Evolutionary conservation across 92 coral and sea anemone species (phyloP), one percentile per base, ranked within the genome.

Genomic region (Parazoanthus darwini): DNA sequence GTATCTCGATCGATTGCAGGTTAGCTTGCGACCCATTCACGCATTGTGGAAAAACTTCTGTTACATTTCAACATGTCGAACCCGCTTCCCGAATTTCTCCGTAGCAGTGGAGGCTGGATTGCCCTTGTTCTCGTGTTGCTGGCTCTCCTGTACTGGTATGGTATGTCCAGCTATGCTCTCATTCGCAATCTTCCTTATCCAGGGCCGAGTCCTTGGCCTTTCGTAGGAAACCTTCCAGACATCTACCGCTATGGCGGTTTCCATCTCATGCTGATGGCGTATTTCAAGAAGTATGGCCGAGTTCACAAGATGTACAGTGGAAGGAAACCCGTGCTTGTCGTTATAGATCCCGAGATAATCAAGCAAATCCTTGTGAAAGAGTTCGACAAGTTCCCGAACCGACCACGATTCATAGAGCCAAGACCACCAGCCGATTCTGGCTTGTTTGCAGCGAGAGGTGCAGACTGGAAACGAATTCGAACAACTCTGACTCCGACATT

Each of bases 121-220:
- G 91, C 85, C 0, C 15, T 89, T 16, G 39, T 85, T 20, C 42
- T 77, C 20, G 75, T 90, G 6, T 35, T 92, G 35, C 65, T 94
- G n/a, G 85, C 78, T 54, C 25, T 92, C 4, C 23, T 92, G 38
- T 91, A 91, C 88, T 94, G 97, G 97, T 82, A 75, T 48, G 97
- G 97, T 4, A 78, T 92, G 14, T 85, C 89, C 51, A 74, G 88
- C 5, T 94, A 92, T 82, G 84, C 91, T 6, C 26, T 92, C 37
- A 85, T 94, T 39, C 81, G 92, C 7, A 65, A 79, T 77, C 88
- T 91, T 2, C 88, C 91, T 1, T 86, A 91, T 35, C 92, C 90
- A 0, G 97, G 95, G 16, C 92, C 95, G 3, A 91, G 86, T 80
- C 94, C 95, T 0, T 92, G 92, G 95, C 97, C 97, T 9, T 94